Evolutionary conservation across 2,888 invertebrate genomes (phyloP).

Genomic region (Nasonovia ribisnigri): DNA sequence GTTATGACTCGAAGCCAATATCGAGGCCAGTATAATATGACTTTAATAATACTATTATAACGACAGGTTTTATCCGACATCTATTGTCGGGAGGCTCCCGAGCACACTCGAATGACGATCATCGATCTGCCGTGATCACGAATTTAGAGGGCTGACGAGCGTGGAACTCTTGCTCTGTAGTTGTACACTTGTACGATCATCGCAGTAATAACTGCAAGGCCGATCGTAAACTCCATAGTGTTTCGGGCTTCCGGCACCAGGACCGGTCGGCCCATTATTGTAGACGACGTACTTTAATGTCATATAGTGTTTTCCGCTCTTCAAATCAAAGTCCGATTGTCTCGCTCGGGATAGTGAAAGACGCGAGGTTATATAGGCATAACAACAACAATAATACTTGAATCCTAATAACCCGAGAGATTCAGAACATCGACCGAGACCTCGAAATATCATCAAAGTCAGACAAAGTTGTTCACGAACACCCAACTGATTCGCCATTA

Average conservation of each 20-base stretch:
- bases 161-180: not conserved
- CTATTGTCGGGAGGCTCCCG: conserved; percentile 35
- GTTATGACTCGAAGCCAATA: conserved; percentile 20
- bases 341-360: conserved; percentile 25
- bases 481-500: not conserved
- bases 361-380: conserved; percentile 26
- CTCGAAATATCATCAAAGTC: conserved; percentile 46
- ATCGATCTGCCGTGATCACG: conserved; percentile 18
- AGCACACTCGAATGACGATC: conserved; percentile 30
- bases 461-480: not conserved
- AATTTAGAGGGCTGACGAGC: conserved; percentile 41
- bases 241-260: conserved; percentile 39
- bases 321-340: conserved; percentile 47
- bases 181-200: not conserved
- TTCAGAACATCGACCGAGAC: conserved; percentile 17
- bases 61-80: not conserved
- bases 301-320: not conserved
- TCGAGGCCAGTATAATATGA: conserved; percentile 34
- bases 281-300: not conserved
- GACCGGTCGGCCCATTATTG: conserved; percentile 17
- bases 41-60: not conserved
- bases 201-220: conserved; percentile 23
- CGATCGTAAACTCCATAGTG: conserved; percentile 30
- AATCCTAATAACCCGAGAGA: conserved; percentile 18
- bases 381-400: conserved; percentile 1